A percentile compares a stretch with the other conserved stretches of the same genome.
Conservation (phyloP, 2,888 invertebrate genomes). For the Acanthosepion esculentum region DNA sequence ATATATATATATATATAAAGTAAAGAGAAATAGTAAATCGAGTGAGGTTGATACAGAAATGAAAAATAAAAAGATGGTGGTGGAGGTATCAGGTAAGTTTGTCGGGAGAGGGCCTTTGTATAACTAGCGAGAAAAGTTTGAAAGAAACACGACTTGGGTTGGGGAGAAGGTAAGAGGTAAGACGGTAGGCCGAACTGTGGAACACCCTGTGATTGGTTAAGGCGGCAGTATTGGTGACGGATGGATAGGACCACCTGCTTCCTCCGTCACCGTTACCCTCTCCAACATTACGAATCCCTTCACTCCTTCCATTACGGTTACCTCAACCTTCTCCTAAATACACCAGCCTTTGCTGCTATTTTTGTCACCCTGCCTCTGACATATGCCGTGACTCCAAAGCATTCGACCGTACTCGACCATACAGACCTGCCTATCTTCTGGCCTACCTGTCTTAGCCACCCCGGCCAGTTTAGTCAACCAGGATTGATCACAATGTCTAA, state of each 20-base stretch:
- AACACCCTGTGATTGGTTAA: too few species aligned
- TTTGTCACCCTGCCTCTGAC: neutral
- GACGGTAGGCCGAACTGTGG: too few species aligned
- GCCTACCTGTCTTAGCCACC: too few species aligned
- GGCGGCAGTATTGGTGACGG: neutral
- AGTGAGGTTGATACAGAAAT: neutral
- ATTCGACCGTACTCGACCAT: neutral
- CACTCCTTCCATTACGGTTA: neutral
- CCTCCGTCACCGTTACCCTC: neutral
- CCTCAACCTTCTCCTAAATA: neutral
- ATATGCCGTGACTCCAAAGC: neutral
- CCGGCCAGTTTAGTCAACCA: too few species aligned
- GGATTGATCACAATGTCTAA: too few species aligned
- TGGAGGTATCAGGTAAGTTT: neutral
- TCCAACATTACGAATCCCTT: neutral
- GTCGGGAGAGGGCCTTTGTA: neutral
- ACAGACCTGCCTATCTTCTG: neutral
- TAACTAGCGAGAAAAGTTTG: neutral
- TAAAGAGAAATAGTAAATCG: too few species aligned
- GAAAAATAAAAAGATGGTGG: fast-evolving
- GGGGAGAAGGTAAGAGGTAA: neutral
- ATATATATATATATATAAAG: too few species aligned
- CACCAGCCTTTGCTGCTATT: neutral
- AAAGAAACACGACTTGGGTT: neutral
- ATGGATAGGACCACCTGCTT: neutral